A percentile compares a stretch with the other conserved stretches of the same genome.
phyloP scores from a whole-genome alignment of 92 coral and sea anemone species.

The Meandrina meandrites region DNA sequence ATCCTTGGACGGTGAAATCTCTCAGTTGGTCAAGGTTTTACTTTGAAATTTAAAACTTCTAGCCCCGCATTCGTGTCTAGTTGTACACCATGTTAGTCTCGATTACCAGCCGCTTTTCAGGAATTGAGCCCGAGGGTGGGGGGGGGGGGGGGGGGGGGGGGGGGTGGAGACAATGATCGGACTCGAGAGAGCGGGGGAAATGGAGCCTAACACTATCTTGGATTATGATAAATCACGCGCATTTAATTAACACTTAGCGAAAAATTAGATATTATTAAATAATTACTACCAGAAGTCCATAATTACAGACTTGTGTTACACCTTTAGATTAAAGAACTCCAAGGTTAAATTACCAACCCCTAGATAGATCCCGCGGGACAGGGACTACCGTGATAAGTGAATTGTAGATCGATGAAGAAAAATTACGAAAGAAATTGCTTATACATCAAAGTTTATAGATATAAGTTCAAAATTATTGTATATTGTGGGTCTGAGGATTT shows the following conservation, averaged over 20 bases:
- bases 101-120: no score
- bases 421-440: not conserved
- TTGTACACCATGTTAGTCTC: no score
- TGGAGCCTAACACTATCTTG: no score
- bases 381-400: not conserved
- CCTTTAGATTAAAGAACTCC: no score
- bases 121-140: no score
- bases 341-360: not conserved
- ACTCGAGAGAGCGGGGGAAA: no score
- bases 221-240: not conserved
- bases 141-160: no score
- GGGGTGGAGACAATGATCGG: no score
- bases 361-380: no score
- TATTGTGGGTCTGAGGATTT: not conserved
- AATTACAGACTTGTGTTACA: no score
- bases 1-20: not conserved
- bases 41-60: not conserved
- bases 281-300: not conserved
- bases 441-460: not conserved
- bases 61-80: not conserved
- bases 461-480: not conserved
- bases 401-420: not conserved
- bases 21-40: not conserved
- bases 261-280: not conserved
- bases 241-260: not conserved